Evolutionary conservation across 2,113 vertebrate species (phyloP).

Genomic region (Macrotus californicus): DNA sequence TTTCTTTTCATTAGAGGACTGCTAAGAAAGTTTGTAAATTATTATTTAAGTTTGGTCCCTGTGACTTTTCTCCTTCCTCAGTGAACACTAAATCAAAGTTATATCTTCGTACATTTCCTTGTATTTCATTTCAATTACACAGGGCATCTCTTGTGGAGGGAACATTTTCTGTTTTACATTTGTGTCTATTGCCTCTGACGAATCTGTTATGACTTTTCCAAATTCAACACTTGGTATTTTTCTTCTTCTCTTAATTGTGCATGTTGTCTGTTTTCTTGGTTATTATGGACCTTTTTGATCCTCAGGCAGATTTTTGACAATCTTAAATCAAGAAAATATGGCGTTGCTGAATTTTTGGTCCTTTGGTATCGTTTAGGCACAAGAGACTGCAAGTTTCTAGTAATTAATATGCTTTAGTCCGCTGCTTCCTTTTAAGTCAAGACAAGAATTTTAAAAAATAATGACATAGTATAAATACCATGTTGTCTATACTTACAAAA

Average conservation of each 20-base stretch:
- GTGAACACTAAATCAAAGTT: conserved; percentile 26
- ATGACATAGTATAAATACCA: background rate
- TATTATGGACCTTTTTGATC: conserved; percentile 33
- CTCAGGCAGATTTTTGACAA: conserved; percentile 33
- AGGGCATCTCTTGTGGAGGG: background rate
- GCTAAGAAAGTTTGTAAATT: background rate
- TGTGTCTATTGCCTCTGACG: conserved; percentile 30
- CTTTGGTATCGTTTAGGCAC: conserved; percentile 28
- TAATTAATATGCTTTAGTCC: conserved; percentile 11
- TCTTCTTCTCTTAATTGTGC: conserved; percentile 21
- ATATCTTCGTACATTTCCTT: background rate
- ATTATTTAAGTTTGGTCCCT: background rate
- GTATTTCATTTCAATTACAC: background rate
- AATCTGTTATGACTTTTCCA: conserved; percentile 32
- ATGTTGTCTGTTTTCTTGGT: background rate
- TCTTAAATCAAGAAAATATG: conserved; percentile 5
- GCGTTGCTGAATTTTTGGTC: conserved; percentile 38
- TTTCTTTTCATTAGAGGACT: background rate
- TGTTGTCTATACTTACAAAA: background rate
- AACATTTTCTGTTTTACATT: conserved; percentile 46
- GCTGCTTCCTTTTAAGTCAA: background rate
- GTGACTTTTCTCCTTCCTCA: background rate
- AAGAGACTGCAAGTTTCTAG: background rate
- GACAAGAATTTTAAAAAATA: background rate
- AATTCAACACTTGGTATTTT: conserved; percentile 48